These are phyloP conservation scores for Epinephelus lanceolatus DNA, from an alignment of 2,113 vertebrate species.

Conservation along the genomic window DNA sequence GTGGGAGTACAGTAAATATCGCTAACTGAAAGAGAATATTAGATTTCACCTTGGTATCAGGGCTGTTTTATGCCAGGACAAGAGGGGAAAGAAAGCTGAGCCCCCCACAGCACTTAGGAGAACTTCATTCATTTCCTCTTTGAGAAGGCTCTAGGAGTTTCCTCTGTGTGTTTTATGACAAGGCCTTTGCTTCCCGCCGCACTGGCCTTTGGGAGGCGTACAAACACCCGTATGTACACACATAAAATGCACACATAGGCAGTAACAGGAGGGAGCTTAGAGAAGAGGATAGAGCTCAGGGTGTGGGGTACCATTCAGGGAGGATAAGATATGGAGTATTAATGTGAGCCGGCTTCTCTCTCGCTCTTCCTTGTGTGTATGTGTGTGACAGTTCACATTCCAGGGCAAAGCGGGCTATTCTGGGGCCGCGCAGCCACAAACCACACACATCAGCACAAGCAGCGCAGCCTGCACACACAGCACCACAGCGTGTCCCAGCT, in stretches of 20 bases:
- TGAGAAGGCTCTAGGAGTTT: slow-evolving; percentile 43
- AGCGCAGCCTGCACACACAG: slow-evolving; percentile 55
- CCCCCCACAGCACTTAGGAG: slow-evolving; percentile 46
- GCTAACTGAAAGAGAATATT: slow-evolving; percentile 55
- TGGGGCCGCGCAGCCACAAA: slow-evolving; percentile 63
- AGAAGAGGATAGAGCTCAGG: slow-evolving; percentile 41
- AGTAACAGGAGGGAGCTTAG: slow-evolving; percentile 35
- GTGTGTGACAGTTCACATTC: slow-evolving; percentile 71
- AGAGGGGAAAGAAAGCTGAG: slow-evolving; percentile 39
- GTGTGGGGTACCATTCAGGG: slow-evolving; percentile 54
- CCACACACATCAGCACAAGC: slow-evolving; percentile 75
- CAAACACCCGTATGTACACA: slow-evolving; percentile 36
- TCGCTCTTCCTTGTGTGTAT: slow-evolving; percentile 8
- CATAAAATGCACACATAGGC: slow-evolving; percentile 40
- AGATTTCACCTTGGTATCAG: slow-evolving; percentile 57
- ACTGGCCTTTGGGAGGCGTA: slow-evolving; percentile 46
- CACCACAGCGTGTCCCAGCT: slow-evolving; percentile 43
- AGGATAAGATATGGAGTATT: slow-evolving; percentile 66
- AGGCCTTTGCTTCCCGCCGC: slow-evolving; percentile 52
- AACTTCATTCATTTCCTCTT: slow-evolving; percentile 66
- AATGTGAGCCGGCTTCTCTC: slow-evolving; percentile 58
- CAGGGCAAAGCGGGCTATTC: slow-evolving; percentile 76
- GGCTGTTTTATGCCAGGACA: slow-evolving; percentile 53
- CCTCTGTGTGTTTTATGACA: slow-evolving; percentile 59
- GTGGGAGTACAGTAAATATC: slow-evolving; percentile 62